phyloP scores from a whole-genome alignment of 1,140 invertebrate species.

The Papilio helenus region DNA sequence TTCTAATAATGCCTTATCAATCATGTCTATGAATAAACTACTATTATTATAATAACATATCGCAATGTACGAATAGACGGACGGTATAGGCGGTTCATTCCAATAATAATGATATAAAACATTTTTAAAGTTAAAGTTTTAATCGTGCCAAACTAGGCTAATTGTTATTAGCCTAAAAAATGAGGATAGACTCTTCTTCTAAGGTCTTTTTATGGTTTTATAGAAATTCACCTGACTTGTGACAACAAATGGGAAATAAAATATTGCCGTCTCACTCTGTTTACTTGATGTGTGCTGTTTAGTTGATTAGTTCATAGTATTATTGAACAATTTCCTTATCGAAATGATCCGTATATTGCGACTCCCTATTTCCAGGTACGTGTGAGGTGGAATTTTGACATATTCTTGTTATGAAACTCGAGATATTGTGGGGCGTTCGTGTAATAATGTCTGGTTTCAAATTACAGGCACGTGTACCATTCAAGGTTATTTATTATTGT shows the following conservation, averaged over 20 bases:
- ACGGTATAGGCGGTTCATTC: not conserved
- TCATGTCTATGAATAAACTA: conserved; percentile 12
- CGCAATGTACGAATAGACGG: not conserved
- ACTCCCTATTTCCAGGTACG: not conserved
- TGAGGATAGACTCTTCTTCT: not conserved
- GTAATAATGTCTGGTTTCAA: conserved; percentile 14
- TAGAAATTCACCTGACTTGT: too few species aligned
- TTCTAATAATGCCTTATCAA: conserved; percentile 22
- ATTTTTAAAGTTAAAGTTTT: too few species aligned
- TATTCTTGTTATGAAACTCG: not conserved
- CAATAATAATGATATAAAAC: too few species aligned
- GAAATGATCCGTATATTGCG: not conserved
- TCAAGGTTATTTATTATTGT: conserved; percentile 18
- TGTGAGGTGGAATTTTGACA: not conserved
- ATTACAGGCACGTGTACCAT: conserved; percentile 14
- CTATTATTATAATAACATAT: not conserved
- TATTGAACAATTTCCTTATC: conserved; percentile 13
- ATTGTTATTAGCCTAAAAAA: too few species aligned
- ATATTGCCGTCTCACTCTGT: too few species aligned
- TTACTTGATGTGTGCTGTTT: not conserved
- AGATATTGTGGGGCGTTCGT: not conserved
- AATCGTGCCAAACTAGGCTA: too few species aligned
- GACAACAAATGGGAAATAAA: too few species aligned
- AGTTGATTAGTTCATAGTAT: not conserved
- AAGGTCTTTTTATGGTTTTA: too few species aligned